Base-by-base conservation (phyloP, 2,888 invertebrate species). In the Oscheius sp. region DNA sequence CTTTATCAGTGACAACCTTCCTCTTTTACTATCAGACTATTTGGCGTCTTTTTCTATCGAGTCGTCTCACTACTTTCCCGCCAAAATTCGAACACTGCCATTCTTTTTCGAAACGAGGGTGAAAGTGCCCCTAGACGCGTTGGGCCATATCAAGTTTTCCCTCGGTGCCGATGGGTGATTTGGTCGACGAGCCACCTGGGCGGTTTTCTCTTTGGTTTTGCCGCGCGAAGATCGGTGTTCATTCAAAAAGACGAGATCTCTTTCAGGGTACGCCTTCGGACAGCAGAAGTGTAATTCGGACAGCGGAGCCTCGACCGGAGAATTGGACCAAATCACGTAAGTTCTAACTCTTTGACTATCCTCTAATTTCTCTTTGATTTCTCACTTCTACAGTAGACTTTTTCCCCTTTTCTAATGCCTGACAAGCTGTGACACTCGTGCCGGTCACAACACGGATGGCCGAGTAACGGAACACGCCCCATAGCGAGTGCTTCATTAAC, bases 221-320 rank as follows among this genome's bases (percentile, higher is more conserved):
- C 54, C 54, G 54, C 54, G 6, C 0, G 3, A 20, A 20, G 17
- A 6, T 2, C 22, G n/a, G 8, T 41, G 41, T 41, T 6, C 20
- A 14, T 12, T 20, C 12, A 14, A 14, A 36, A 41, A 17, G 41
- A 41, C 41, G 41, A 17, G 14, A 2, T 17, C 41, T 28, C 28
- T 41, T 59, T n/a, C 59, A 44, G 59, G 59, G 20, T 59, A 59
- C 59, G 30, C n/a, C 20, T 64, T 47, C 36, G 63, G 63, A 17
- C 63, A 64, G 47, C 63, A 64, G 28, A 65, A 65, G 56, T 56
- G 65, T 54, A 65, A 54, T 24, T 65, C 65, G 24, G 65, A 65
- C 56, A 65, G 65, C 41, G 65, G 65, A 38, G 65, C 65, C 36
- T 65, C 65, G 12, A 65, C 54, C 5, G 65, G 54, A 41, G 65